phyloP scores from a whole-genome alignment of 1,140 invertebrate species.

The Bombus terrestris region DNA sequence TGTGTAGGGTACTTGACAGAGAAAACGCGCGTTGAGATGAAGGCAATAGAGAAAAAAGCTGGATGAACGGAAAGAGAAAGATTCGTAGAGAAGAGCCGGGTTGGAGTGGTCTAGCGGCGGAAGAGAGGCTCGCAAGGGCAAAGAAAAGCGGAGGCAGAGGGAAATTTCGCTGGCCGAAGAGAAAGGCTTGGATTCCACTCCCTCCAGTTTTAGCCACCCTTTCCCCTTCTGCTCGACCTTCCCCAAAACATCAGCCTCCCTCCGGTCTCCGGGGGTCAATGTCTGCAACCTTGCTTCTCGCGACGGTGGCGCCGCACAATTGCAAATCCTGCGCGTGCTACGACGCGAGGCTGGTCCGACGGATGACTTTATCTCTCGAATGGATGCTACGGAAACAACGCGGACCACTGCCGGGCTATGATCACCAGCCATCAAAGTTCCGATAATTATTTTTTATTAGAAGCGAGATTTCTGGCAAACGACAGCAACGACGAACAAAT shows the following conservation, averaged over 20 bases:
- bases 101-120: slow-evolving; percentile 60
- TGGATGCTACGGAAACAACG: neutral
- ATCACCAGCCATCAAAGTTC: too few relatives aligned
- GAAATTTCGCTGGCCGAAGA: slow-evolving; percentile 40
- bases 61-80: neutral
- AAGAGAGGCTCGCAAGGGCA: slow-evolving; percentile 47
- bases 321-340: slow-evolving; percentile 19
- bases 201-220: neutral
- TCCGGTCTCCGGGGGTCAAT: slow-evolving; percentile 44
- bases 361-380: slow-evolving; percentile 8
- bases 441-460: too few relatives aligned
- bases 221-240: slow-evolving; percentile 50
- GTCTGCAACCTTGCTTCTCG: slow-evolving; percentile 61
- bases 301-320: slow-evolving; percentile 32
- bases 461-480: too few relatives aligned
- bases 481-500: too few relatives aligned
- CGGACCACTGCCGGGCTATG: too few relatives aligned
- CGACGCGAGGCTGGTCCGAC: neutral
- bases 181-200: slow-evolving; percentile 30
- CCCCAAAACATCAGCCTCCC: slow-evolving; percentile 42
- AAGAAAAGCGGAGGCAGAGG: slow-evolving; percentile 27
- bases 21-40: neutral
- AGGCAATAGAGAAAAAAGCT: neutral
- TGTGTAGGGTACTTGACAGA: neutral
- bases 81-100: slow-evolving; percentile 28